phyloP scores from a whole-genome alignment of 2,113 vertebrate genomes.

The Taxidea taxus region DNA sequence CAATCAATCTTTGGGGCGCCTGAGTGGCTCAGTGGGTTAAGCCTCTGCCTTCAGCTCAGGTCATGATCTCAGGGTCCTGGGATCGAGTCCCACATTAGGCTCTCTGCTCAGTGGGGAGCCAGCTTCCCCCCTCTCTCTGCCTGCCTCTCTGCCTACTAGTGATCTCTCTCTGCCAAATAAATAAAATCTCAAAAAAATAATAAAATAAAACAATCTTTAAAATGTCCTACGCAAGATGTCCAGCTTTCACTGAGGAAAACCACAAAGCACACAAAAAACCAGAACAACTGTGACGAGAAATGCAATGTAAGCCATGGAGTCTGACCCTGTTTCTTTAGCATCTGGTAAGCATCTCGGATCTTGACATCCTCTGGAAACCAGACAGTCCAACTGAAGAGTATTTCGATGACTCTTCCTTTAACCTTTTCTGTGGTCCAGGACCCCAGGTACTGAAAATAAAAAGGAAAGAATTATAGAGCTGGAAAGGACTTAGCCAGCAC shows the following conservation, averaged over 20 bases:
- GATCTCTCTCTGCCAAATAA: background rate
- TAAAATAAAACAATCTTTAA: no score
- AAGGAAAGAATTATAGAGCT: background rate
- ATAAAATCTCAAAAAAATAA: background rate
- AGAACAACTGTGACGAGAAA: background rate
- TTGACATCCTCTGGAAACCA: conserved; percentile 94
- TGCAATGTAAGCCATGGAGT: fast-evolving
- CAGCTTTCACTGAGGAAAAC: background rate
- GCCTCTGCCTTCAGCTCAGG: no score
- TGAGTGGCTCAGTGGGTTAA: no score
- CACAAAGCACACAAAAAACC: background rate
- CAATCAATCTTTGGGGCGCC: no score
- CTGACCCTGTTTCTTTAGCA: conserved; percentile 95
- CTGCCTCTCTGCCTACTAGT: no score
- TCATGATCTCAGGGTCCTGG: no score
- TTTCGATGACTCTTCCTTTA: conserved; percentile 88
- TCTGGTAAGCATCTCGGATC: conserved; percentile 92
- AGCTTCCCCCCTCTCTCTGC: no score
- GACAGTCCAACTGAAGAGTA: conserved; percentile 93
- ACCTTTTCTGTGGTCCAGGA: conserved; percentile 88
- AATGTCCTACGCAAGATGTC: background rate
- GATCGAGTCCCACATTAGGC: no score
- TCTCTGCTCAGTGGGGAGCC: no score
- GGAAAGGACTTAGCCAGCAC: background rate
- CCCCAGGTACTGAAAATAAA: conserved; percentile 87